Evolutionary conservation across 2,797 vertebrate species (phyloP).

Genomic region (Euphonia xanthogaster): DNA sequence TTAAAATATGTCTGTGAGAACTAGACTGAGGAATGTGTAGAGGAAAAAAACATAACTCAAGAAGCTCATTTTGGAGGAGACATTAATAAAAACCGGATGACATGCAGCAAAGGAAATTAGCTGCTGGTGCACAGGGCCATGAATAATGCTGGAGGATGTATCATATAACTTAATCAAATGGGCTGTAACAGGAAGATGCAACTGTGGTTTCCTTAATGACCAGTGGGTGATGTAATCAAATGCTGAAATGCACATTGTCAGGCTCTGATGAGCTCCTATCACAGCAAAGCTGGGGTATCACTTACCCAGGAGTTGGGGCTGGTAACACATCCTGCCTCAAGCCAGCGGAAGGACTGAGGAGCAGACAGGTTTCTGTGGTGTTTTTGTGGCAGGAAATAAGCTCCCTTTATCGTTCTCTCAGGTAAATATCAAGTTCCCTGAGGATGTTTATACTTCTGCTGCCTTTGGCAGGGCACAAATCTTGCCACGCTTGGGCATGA

Average conservation of each 20-base stretch:
- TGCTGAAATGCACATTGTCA: conserved; percentile 35
- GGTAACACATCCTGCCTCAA: neutral
- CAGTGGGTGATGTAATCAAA: conserved; percentile 60
- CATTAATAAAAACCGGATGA: conserved; percentile 22
- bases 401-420: neutral
- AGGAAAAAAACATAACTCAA: neutral
- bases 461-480: neutral
- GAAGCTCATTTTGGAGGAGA: neutral
- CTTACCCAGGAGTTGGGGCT: neutral
- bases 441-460: neutral
- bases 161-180: conserved; percentile 44
- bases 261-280: neutral
- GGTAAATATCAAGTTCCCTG: neutral
- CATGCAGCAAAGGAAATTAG: conserved; percentile 29
- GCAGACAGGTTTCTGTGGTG: neutral
- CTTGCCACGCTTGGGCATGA: neutral
- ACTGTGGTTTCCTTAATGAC: conserved; percentile 66
- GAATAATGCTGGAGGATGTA: conserved; percentile 49
- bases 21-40: neutral
- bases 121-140: conserved; percentile 9
- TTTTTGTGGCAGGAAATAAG: conserved; percentile 9
- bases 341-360: neutral
- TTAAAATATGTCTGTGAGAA: neutral
- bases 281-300: neutral
- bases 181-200: conserved; percentile 46